Evolutionary conservation across 2,888 invertebrate species (phyloP).

Genomic region (Gymnosoma rotundatum): DNA sequence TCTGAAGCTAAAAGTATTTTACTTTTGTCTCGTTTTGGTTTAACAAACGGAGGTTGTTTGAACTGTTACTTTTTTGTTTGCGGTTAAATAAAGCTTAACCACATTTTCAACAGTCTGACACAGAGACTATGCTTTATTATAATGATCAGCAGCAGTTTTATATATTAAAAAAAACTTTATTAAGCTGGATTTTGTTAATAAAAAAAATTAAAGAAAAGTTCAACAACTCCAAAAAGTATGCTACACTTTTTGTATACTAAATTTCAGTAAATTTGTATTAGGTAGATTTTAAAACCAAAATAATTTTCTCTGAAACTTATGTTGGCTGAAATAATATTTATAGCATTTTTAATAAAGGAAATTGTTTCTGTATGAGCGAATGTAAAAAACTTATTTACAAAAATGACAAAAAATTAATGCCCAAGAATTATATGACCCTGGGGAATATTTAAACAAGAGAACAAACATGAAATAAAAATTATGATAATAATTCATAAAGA

Average conservation of each 20-base stretch:
- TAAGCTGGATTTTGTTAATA: neutral
- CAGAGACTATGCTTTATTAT: conserved; percentile 68
- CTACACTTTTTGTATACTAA: neutral
- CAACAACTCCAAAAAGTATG: neutral
- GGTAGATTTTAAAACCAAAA: no score
- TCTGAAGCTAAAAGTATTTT: neutral
- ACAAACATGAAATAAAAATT: conserved; percentile 62
- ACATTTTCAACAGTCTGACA: conserved; percentile 68
- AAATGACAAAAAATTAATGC: conserved; percentile 61
- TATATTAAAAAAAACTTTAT: neutral
- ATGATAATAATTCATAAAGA: conserved; percentile 63
- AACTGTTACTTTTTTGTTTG: conserved; percentile 69
- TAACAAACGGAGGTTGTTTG: conserved; percentile 51
- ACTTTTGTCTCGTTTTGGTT: conserved; percentile 1
- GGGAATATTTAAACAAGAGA: conserved; percentile 48
- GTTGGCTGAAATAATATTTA: neutral
- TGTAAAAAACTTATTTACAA: neutral
- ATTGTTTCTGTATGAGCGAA: neutral
- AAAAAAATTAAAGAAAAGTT: neutral
- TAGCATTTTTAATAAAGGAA: neutral
- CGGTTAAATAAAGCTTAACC: conserved; percentile 68
- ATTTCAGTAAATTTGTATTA: no score
- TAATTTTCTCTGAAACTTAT: no score
- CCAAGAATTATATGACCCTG: conserved; percentile 59
- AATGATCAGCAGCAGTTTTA: conserved; percentile 45